Evolutionary conservation across 2,797 vertebrate genomes (phyloP).

Genomic region (Pangasius krempfi): DNA sequence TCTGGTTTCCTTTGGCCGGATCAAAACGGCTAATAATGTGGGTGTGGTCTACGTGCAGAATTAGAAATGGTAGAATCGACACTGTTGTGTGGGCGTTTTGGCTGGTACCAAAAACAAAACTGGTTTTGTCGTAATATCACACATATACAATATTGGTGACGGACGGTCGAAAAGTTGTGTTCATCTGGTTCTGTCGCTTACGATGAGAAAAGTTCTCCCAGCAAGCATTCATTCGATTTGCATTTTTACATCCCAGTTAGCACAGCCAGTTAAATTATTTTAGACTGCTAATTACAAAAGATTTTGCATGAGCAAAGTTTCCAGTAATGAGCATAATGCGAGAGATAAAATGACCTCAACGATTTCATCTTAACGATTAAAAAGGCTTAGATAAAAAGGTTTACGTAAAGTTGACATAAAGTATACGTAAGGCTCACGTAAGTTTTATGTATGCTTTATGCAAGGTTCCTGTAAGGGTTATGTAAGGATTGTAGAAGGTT

Average conservation of each 20-base stretch:
- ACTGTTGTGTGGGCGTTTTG: background rate
- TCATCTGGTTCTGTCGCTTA: background rate
- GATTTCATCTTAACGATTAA: background rate
- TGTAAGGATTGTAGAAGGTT: background rate
- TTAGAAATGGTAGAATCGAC: constrained; percentile 8
- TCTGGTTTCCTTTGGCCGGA: background rate
- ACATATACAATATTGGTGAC: background rate
- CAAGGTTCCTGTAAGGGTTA: background rate
- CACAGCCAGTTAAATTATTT: background rate
- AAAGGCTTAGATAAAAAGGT: background rate
- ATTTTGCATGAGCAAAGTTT: background rate
- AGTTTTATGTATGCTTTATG: background rate
- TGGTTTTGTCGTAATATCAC: background rate
- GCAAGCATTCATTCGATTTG: background rate
- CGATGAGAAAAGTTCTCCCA: background rate
- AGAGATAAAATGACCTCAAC: background rate
- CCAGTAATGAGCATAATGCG: background rate
- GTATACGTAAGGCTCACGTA: background rate
- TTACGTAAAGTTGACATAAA: background rate
- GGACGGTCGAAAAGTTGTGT: background rate
- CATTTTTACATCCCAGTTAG: background rate
- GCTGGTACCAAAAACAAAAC: constrained; percentile 26
- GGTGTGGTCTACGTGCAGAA: background rate
- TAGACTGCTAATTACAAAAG: background rate
- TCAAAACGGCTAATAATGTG: background rate